Conservation (phyloP, 2,113 vertebrate species). For the Paralichthys olivaceus region DNA sequence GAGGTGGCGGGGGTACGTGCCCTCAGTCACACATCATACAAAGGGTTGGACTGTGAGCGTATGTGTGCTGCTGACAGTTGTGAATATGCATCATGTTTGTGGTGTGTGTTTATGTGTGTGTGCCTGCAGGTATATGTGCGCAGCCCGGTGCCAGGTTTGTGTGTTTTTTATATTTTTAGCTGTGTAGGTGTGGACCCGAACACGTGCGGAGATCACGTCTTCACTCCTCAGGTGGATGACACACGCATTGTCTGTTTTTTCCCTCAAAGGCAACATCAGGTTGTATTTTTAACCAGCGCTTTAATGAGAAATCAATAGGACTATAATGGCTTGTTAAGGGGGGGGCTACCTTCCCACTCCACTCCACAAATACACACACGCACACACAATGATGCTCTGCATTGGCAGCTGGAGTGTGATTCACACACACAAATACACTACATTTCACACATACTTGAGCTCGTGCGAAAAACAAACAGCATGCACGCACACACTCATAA, state of each 20-base stretch:
- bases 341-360: constrained; percentile 28
- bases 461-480: constrained; percentile 30
- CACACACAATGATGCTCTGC: constrained; percentile 32
- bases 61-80: constrained; percentile 9
- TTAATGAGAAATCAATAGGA: constrained; percentile 75
- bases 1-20: constrained; percentile 46
- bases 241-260: constrained; percentile 20
- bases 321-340: constrained; percentile 65
- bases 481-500: not conserved
- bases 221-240: constrained; percentile 49
- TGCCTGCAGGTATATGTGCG: constrained; percentile 40
- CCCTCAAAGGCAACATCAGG: constrained; percentile 52
- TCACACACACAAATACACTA: constrained; percentile 23
- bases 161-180: constrained; percentile 30
- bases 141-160: constrained; percentile 38
- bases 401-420: constrained; percentile 55
- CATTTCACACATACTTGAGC: constrained; percentile 41
- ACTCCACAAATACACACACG: constrained; percentile 11
- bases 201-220: constrained; percentile 42
- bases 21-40: constrained; percentile 60
- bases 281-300: constrained; percentile 64
- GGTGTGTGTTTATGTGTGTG: not conserved
- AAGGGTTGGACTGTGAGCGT: constrained; percentile 50
- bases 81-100: constrained; percentile 30
- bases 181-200: constrained; percentile 29